A percentile compares a stretch with the other conserved stretches of the same genome.
phyloP scores from a whole-genome alignment of 1,140 invertebrate species.

The Chelonus insularis region DNA sequence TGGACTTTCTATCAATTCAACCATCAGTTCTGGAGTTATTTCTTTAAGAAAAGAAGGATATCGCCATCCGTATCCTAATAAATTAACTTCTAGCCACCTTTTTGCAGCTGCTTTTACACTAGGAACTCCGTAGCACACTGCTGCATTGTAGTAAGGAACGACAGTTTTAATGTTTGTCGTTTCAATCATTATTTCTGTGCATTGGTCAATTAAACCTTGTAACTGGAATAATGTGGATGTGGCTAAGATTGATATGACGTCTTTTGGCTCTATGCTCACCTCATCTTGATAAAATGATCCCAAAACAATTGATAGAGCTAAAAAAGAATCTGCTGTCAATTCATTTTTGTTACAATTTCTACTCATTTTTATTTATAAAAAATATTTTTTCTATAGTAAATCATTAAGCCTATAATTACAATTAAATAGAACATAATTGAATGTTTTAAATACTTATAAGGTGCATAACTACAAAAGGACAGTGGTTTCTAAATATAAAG shows the following conservation, averaged over 20 bases:
- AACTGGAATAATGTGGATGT: constrained; percentile 78
- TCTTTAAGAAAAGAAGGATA: constrained; percentile 63
- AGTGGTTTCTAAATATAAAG: constrained; percentile 30
- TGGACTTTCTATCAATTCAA: constrained; percentile 66
- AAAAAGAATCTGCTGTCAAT: constrained; percentile 33
- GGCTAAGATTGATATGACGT: constrained; percentile 73
- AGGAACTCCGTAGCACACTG: constrained; percentile 69
- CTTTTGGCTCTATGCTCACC: constrained; percentile 70
- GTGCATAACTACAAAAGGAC: constrained; percentile 26
- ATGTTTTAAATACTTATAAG: background rate
- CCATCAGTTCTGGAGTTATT: constrained; percentile 70
- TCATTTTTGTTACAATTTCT: too few relatives aligned
- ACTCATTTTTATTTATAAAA: too few relatives aligned
- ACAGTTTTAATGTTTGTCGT: constrained; percentile 74
- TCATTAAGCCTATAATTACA: too few relatives aligned
- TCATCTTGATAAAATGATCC: constrained; percentile 82
- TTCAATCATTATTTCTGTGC: constrained; percentile 75
- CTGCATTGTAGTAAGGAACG: constrained; percentile 70
- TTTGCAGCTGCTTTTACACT: constrained; percentile 67
- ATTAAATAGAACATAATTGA: background rate
- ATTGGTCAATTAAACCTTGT: constrained; percentile 76
- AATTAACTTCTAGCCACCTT: constrained; percentile 72
- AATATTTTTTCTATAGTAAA: too few relatives aligned
- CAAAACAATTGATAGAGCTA: constrained; percentile 72
- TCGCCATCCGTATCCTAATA: constrained; percentile 65